Evolutionary conservation across 2,113 vertebrate species (phyloP), one percentile per base, ranked within the genome.

Genomic region (Phalacrocorax aristotelis): DNA sequence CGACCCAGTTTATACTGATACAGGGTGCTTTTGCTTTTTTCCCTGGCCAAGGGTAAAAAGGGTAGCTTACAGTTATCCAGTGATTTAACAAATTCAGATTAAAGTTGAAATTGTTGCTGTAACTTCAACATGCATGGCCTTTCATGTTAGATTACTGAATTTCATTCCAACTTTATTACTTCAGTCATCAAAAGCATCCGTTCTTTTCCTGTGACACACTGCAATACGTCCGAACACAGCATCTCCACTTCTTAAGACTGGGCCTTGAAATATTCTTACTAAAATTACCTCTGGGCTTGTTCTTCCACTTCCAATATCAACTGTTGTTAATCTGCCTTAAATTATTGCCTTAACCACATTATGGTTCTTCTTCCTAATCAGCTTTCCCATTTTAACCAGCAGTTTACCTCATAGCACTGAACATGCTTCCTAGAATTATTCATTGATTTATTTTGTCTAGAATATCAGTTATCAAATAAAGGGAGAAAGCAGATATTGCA

Each of bases 61-160:
- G 10, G 51, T 71, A 61, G 18, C 30, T 93, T 70, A 51, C 20
- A 71, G 48, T 64, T 75, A 60, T 29, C n/a, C 60, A 84, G 20
- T 22, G 48, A 61, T 69, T 90, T 44, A 85, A 88, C 91, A 55
- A 85, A 94, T 83, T 65, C 61, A 90, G 62, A 85, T 90, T 91
- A 30, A 94, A 95, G 62, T 57, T 61, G 74, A 83, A 97, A 77
- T 91, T 61, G n/a, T 44, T 94, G 36, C 52, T 87, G 26, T 90
- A 61, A 46, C 48, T 91, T 83, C 85, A 90, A 29, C 34, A 14
- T 55, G 42, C 57, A 8, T 71, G 65, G 48, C n/a, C 52, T 96
- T 95, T 94, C 93, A 69, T 91, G 87, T 90, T 80, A 79, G 70
- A 86, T 85, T 90, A 32, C 36, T 77, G 52, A 93, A 85, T 93